These are phyloP conservation scores for Lycia hirtaria DNA, from an alignment of 2,888 invertebrate species.

Conservation along the genomic window DNA sequence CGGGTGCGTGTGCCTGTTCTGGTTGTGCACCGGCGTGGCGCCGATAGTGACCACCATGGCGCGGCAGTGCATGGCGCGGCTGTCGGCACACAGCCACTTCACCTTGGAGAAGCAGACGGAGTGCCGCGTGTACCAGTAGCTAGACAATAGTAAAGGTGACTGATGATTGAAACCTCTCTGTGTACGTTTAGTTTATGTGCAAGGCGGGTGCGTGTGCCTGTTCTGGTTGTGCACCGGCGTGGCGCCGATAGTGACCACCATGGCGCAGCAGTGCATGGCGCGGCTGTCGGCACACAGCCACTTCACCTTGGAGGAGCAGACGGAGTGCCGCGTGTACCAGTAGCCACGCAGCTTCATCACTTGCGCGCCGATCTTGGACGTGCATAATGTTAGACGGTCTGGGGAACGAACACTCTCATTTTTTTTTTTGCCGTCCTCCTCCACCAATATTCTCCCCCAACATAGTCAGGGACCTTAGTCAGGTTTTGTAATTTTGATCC, in stretches of 20 bases:
- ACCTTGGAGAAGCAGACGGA: constrained; percentile 78
- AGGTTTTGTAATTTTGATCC: no score
- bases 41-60: constrained; percentile 77
- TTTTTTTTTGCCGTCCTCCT: no score
- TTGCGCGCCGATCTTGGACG: constrained; percentile 70
- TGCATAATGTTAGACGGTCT: constrained; percentile 74
- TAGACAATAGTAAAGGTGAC: no score
- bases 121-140: constrained; percentile 74
- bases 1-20: constrained; percentile 73
- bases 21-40: constrained; percentile 67
- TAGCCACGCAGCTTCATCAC: constrained; percentile 75
- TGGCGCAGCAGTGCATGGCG: constrained; percentile 68
- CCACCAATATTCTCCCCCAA: no score
- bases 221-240: constrained; percentile 71
- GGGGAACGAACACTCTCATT: constrained; percentile 21
- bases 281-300: constrained; percentile 76
- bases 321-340: constrained; percentile 75
- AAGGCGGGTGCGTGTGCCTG: constrained; percentile 71
- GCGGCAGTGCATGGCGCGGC: constrained; percentile 66
- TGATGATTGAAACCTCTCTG: no score
- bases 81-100: constrained; percentile 75
- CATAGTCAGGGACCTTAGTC: no score
- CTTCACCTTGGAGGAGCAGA: constrained; percentile 75
- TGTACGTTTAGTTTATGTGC: constrained; percentile 4
- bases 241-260: constrained; percentile 74